Evolutionary conservation across 2,113 vertebrate species (phyloP).

Genomic region (Leptobrachium leishanense): DNA sequence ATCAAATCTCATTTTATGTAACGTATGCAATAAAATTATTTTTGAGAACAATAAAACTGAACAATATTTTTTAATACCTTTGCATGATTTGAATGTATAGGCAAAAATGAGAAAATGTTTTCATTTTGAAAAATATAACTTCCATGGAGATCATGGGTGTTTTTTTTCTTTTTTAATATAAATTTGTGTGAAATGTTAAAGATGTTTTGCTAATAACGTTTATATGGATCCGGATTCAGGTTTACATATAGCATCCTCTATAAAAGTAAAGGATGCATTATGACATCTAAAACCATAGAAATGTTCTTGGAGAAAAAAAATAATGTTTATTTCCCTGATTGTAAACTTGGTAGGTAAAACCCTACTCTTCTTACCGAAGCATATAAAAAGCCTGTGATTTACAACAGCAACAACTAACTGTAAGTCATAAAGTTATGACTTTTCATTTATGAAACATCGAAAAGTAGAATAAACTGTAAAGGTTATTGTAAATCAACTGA

Average conservation of each 20-base stretch:
- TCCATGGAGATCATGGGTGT: too few species aligned
- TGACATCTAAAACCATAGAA: conserved; percentile 41
- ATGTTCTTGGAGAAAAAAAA: conserved; percentile 35
- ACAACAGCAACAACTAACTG: conserved; percentile 13
- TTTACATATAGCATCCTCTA: conserved; percentile 15
- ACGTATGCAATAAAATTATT: too few species aligned
- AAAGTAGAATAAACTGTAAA: neutral
- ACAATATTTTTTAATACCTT: too few species aligned
- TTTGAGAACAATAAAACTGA: too few species aligned
- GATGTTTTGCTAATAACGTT: conserved; percentile 31
- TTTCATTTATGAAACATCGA: neutral
- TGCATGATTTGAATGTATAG: too few species aligned
- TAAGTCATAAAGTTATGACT: conserved; percentile 15
- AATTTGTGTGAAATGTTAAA: conserved; percentile 35
- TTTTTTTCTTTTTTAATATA: neutral
- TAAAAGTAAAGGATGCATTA: conserved; percentile 32
- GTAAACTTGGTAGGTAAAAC: conserved; percentile 35
- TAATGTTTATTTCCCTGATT: conserved; percentile 40
- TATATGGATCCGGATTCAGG: conserved; percentile 31
- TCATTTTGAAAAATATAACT: too few species aligned
- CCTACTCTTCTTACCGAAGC: conserved; percentile 1
- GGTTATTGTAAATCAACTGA: too few species aligned
- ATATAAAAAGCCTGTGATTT: conserved; percentile 21
- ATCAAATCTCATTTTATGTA: too few species aligned
- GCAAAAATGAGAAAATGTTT: too few species aligned